phyloP scores from a whole-genome alignment of 2,113 vertebrate species.

The Phocoena sinus region DNA sequence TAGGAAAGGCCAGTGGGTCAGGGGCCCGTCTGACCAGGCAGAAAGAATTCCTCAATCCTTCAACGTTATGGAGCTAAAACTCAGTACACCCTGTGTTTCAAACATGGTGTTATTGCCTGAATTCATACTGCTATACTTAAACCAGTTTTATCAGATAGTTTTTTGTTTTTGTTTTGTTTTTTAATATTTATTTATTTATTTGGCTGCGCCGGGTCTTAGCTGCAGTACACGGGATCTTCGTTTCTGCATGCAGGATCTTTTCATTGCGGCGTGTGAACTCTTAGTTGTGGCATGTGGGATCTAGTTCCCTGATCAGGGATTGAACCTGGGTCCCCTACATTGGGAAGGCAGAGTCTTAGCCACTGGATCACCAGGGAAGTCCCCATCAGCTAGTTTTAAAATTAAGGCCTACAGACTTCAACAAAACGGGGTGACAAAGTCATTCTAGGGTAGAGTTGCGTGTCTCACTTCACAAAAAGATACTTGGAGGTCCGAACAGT shows the following conservation, averaged over 20 bases:
- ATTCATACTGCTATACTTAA: background rate
- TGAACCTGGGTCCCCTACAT: too few species aligned
- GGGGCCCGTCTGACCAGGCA: background rate
- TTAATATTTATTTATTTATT: too few species aligned
- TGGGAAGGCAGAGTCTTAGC: too few species aligned
- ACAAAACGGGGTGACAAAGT: background rate
- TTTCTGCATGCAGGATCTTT: too few species aligned
- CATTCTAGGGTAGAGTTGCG: background rate
- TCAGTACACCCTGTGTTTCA: background rate
- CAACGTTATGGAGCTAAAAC: background rate
- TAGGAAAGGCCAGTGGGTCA: background rate
- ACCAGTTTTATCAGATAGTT: background rate
- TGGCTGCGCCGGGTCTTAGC: too few species aligned
- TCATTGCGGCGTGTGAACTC: too few species aligned
- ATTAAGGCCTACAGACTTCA: background rate
- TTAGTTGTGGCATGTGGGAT: too few species aligned
- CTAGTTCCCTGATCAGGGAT: too few species aligned
- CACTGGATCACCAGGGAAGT: too few species aligned
- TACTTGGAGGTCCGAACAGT: background rate
- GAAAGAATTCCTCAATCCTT: background rate
- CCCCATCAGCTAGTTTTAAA: background rate
- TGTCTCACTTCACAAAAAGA: background rate
- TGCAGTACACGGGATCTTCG: too few species aligned
- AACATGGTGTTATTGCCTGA: background rate
- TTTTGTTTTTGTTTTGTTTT: too few species aligned